Base-by-base conservation (phyloP, 92 coral and sea anemone species). In the Epizoanthus illoricatus region DNA sequence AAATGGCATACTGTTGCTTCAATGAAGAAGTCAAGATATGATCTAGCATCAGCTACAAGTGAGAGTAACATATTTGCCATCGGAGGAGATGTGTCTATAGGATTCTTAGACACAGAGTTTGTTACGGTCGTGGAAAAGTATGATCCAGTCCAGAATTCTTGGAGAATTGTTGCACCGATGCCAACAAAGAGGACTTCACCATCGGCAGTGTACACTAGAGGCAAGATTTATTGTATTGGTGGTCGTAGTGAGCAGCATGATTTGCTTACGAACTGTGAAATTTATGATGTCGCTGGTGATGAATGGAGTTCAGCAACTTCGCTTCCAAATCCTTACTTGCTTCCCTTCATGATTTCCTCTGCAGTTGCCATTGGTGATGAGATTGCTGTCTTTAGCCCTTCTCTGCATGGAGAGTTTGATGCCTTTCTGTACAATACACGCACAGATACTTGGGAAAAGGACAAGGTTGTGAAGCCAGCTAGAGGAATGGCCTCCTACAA, bases 171-270 rank as follows among this genome's bases (percentile, higher is more conserved):
- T 28, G 79, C 92, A 28, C 79, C 81, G 41, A 76, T 91, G 90
- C 90, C 69, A 19, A 85, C 91, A 45, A 87, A 82, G 63, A 88
- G 97, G 63, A 65, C 86, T 10, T 18, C 66, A 16, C 86, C 87
- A 9, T 83, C 84, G 21, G 89, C 87, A 4, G 91, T 82, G 2
- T 93, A 71, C 60, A 80, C 33, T 43, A 68, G 67, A n/a, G 81
- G 69, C 70, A 84, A 88, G 79, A 87, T 93, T 45, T 93, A 91
- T 69, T 90, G 86, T 41, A 72, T 91, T 68, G 94, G 97, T 52
- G 92, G 94, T 63, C 41, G 15, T 42, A 78, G 2, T 13, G 71
- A 62, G 17, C 16, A 36, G 20, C 23, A 23, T 6, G 58, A 62
- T 13, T 18, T 18, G 15, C 82, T 78, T 62, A 49, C 82, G 43